These are phyloP conservation scores for Galerucella calmariensis DNA, from an alignment of 2,888 invertebrate species.

Conservation along the genomic window DNA sequence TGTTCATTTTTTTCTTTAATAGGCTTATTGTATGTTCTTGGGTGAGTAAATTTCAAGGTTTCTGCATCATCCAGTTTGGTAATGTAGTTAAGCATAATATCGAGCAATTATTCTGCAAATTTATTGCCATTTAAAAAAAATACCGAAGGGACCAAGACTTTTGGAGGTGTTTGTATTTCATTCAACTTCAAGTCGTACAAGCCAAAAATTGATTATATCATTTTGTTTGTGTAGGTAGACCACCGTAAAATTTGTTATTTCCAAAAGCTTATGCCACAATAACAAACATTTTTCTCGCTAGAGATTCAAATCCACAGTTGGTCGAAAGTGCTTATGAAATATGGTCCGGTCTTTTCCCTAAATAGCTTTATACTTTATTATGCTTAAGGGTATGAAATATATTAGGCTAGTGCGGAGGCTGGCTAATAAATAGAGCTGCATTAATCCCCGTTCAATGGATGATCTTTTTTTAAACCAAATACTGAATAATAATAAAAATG, in stretches of 20 bases:
- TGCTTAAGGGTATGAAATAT: slow-evolving; percentile 23
- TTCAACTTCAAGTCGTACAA: neutral
- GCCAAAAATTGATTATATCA: neutral
- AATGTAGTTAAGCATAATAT: too few relatives aligned
- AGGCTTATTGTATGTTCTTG: too few relatives aligned
- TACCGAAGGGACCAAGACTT: too few relatives aligned
- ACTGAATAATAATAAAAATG: too few relatives aligned
- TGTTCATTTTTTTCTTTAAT: too few relatives aligned
- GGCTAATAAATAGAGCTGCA: neutral
- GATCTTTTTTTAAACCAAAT: too few relatives aligned
- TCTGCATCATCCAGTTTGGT: too few relatives aligned
- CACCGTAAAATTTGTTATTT: slow-evolving; percentile 18
- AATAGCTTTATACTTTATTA: slow-evolving; percentile 25
- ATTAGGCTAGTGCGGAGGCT: slow-evolving; percentile 9
- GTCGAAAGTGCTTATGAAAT: slow-evolving; percentile 21
- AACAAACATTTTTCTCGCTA: neutral
- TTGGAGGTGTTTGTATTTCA: too few relatives aligned
- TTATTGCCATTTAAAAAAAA: too few relatives aligned
- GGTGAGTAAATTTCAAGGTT: too few relatives aligned
- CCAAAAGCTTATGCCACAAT: neutral
- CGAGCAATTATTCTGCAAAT: too few relatives aligned
- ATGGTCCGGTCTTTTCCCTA: slow-evolving; percentile 14
- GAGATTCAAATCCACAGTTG: slow-evolving; percentile 21
- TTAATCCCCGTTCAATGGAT: neutral
- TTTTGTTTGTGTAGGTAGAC: neutral